Conservation (phyloP, 2,113 vertebrate species). For the Cryptoleucopteryx plumbea region DNA sequence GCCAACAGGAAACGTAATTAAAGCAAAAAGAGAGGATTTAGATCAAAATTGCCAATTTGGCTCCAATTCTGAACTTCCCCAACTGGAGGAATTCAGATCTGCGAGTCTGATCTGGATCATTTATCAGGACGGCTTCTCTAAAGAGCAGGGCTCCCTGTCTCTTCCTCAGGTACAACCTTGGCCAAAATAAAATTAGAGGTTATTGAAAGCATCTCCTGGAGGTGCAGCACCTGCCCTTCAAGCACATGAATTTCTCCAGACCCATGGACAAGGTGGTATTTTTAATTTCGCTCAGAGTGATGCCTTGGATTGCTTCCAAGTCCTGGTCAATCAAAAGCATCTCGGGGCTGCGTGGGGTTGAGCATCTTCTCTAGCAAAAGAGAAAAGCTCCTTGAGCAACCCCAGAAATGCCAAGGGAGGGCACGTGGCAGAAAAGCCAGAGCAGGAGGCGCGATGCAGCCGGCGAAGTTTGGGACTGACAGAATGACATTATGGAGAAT, state of each 20-base stretch:
- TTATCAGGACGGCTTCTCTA: neutral
- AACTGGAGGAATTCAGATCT: neutral
- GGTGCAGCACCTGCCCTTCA: neutral
- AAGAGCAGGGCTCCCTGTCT: rapidly evolving
- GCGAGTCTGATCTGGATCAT: neutral
- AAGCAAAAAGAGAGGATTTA: neutral
- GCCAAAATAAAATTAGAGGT: neutral
- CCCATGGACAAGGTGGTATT: neutral
- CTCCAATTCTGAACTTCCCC: neutral
- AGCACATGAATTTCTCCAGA: neutral
- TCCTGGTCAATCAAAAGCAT: neutral
- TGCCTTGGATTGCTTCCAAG: neutral
- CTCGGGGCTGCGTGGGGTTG: neutral
- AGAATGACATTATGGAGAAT: neutral
- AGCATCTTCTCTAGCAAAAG: neutral
- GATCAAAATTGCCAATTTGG: neutral
- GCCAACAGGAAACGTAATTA: neutral
- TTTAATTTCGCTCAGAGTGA: neutral
- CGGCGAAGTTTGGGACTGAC: neutral
- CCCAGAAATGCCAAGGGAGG: neutral
- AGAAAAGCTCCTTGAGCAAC: neutral
- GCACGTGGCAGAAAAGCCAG: neutral
- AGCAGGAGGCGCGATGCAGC: neutral
- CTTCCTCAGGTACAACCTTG: neutral
- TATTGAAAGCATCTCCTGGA: neutral